Conservation (phyloP, 1,140 invertebrate genomes). For the Zaprionus ghesquierei region DNA sequence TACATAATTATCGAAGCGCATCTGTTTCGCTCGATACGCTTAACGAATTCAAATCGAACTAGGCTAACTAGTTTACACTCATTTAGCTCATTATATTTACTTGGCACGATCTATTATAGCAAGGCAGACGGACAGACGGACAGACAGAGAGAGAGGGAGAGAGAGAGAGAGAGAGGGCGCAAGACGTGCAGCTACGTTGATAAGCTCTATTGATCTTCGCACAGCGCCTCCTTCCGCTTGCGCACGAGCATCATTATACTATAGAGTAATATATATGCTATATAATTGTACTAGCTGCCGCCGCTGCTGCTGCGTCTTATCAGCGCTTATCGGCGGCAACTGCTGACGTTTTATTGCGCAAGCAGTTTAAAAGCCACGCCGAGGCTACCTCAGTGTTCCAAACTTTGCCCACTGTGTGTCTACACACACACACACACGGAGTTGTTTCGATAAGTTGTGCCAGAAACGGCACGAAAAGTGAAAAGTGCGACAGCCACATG, state of each 20-base stretch:
- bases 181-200: conserved; percentile 13
- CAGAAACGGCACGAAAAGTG: neutral
- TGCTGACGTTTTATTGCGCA: conserved; percentile 41
- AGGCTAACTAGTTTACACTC: conserved; percentile 16
- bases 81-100: conserved; percentile 59
- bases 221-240: conserved; percentile 5
- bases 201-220: conserved; percentile 46
- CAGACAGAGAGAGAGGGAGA: too few species aligned
- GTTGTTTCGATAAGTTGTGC: conserved; percentile 15
- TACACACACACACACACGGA: neutral
- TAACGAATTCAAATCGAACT: conserved; percentile 4
- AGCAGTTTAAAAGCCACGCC: conserved; percentile 10
- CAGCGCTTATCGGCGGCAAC: conserved; percentile 36
- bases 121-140: too few species aligned
- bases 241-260: neutral
- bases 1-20: conserved; percentile 32
- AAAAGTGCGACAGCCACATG: neutral
- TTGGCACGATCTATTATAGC: neutral
- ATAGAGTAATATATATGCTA: neutral
- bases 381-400: conserved; percentile 34
- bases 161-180: too few species aligned
- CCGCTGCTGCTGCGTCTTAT: conserved; percentile 1
- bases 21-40: conserved; percentile 39
- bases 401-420: conserved; percentile 23
- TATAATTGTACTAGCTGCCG: conserved; percentile 1